Evolutionary conservation across 1,140 invertebrate genomes (phyloP).

Genomic region (Cylas formicarius): DNA sequence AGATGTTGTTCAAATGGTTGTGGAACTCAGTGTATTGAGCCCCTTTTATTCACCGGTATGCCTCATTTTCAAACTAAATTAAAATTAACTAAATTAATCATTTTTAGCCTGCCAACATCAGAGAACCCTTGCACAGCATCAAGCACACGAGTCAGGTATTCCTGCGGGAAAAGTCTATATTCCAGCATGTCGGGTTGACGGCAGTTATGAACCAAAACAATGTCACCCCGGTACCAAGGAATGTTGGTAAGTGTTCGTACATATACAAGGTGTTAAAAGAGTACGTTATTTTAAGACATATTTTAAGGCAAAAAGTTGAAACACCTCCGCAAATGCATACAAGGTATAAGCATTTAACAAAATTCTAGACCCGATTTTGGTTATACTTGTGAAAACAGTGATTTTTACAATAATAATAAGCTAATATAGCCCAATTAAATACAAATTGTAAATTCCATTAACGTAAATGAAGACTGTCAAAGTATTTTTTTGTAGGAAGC

Average conservation of each 20-base stretch:
- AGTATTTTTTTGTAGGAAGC: too few relatives aligned
- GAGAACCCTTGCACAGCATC: constrained; percentile 59
- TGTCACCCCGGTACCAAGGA: constrained; percentile 66
- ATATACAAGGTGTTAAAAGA: too few relatives aligned
- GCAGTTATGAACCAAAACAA: constrained; percentile 70
- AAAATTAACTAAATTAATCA: not conserved
- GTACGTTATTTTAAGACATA: too few relatives aligned
- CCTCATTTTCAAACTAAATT: constrained; percentile 2
- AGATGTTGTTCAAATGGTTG: constrained; percentile 83
- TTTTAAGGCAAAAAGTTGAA: too few relatives aligned
- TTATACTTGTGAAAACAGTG: not conserved
- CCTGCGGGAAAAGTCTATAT: constrained; percentile 67
- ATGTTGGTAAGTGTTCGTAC: constrained; percentile 72
- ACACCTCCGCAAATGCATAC: too few relatives aligned
- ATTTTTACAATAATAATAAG: too few relatives aligned
- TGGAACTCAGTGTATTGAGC: constrained; percentile 69
- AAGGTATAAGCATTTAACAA: too few relatives aligned
- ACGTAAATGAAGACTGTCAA: too few relatives aligned
- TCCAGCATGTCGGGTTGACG: constrained; percentile 69
- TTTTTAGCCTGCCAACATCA: constrained; percentile 64
- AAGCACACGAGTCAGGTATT: constrained; percentile 65
- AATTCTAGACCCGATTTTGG: too few relatives aligned
- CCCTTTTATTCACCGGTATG: constrained; percentile 56
- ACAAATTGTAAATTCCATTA: too few relatives aligned
- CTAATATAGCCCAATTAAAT: too few relatives aligned